A percentile compares a stretch with the other conserved stretches of the same genome.
phyloP scores from a whole-genome alignment of 2,113 vertebrate genomes.

The Macrotus californicus region DNA sequence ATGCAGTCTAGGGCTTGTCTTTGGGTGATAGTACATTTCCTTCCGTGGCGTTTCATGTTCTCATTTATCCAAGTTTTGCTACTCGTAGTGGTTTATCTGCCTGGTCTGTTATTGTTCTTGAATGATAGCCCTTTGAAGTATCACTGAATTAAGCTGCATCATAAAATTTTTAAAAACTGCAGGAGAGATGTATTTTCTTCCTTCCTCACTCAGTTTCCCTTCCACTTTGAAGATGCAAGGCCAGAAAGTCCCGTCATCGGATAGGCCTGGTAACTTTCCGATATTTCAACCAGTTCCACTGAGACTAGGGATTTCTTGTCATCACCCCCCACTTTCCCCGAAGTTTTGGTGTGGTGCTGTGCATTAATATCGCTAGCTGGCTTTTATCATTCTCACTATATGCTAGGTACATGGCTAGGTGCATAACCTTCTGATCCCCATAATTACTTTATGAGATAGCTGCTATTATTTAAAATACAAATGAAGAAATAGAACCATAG shows the following conservation, averaged over 20 bases:
- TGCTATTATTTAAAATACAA: not conserved
- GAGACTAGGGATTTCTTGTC: not conserved
- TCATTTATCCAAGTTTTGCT: not conserved
- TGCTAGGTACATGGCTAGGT: not conserved
- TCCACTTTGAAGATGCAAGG: not conserved
- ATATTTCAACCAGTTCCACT: not conserved
- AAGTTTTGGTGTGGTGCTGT: not conserved
- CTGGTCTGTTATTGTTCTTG: not conserved
- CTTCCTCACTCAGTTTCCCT: not conserved
- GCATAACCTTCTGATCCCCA: not conserved
- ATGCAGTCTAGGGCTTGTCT: not conserved
- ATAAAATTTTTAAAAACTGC: not conserved
- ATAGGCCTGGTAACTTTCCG: not conserved
- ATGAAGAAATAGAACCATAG: not conserved
- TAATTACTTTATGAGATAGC: not conserved
- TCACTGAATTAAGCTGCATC: not conserved
- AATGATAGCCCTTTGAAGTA: not conserved
- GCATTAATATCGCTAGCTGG: not conserved
- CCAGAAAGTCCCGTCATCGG: not conserved
- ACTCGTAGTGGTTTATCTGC: not conserved
- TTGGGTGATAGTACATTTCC: not conserved
- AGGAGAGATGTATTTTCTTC: not conserved
- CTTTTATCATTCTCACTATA: not conserved
- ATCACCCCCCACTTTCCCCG: fast-evolving
- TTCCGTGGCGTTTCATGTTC: not conserved